phyloP scores from a whole-genome alignment of 2,113 vertebrate species.

The Passer montanus region DNA sequence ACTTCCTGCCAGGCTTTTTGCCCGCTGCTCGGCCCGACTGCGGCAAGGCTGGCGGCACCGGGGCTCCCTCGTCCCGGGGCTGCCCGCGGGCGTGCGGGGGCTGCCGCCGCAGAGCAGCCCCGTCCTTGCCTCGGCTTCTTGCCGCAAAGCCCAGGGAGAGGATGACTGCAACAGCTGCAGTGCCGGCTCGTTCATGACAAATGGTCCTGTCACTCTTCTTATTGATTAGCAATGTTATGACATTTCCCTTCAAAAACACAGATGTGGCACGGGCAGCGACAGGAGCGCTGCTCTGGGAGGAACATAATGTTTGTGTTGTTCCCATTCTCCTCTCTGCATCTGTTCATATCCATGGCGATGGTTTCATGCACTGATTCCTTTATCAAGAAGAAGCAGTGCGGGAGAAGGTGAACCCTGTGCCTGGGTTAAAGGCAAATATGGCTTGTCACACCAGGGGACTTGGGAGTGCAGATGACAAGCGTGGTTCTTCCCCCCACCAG shows the following conservation, averaged over 20 bases:
- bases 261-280: constrained; percentile 74
- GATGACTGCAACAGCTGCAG: constrained; percentile 75
- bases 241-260: constrained; percentile 84
- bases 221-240: constrained; percentile 86
- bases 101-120: not conserved
- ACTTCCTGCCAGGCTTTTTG: constrained; percentile 32
- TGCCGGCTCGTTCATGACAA: constrained; percentile 77
- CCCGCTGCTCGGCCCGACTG: not conserved
- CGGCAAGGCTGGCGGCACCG: not conserved
- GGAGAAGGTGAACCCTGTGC: constrained; percentile 29
- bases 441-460: not conserved
- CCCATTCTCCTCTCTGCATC: constrained; percentile 42
- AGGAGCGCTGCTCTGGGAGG: constrained; percentile 47
- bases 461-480: not conserved
- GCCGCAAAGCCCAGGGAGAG: constrained; percentile 25
- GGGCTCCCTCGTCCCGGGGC: not conserved
- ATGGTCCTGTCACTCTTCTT: constrained; percentile 80
- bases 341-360: constrained; percentile 34
- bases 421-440: not conserved
- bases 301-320: constrained; percentile 59
- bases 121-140: constrained; percentile 9
- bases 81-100: not conserved
- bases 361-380: not conserved
- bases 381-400: not conserved
- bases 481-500: not conserved